Evolutionary conservation across 2,888 invertebrate species (phyloP), one percentile per base, ranked within the genome.

Genomic region (Aphidoletes aphidimyza): DNA sequence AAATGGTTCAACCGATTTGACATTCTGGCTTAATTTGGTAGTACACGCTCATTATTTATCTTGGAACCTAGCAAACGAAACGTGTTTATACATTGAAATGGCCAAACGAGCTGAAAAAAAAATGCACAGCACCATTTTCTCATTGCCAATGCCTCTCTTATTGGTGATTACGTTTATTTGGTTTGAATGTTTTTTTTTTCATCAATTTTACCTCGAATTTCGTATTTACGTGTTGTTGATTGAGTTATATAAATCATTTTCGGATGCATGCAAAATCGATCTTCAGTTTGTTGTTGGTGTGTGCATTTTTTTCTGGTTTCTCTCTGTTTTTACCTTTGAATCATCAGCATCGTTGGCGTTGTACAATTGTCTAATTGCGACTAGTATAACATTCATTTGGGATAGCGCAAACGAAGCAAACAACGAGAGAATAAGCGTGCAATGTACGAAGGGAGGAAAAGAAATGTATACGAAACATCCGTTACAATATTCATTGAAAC

Each of bases 231-330:
- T 69, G 34, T 34, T 30, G 69, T n/a, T n/a, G n/a, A n/a, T n/a
- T n/a, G n/a, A n/a, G 34, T 69, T 69, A 69, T 34, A 69, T 69
- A 69, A 69, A 69, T 69, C 69, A 69, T 69, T 34, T n/a, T 26
- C 19, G 19, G 30, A 14, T 30, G 69, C 26, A 30, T 69, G 34
- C 26, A 69, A 69, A 69, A 69, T 34, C 69, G 34, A 30, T 69
- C 69, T 69, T 69, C 69, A 69, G 69, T 22, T 69, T 69, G 30
- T 1, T 9, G 30, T 30, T 54, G n/a, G 30, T 69, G 9, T 54
- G 30, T 26, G n/a, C n/a, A n/a, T n/a, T n/a, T n/a, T n/a, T n/a
- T n/a, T n/a, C n/a, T n/a, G n/a, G n/a, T 69, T 69, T 69, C 34
- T 17, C 5, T 69, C 26, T 30, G 34, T 14, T 69, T 69, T 69